Base-by-base conservation (phyloP, 2,888 invertebrate species). In the Andrena haemorrhoa region DNA sequence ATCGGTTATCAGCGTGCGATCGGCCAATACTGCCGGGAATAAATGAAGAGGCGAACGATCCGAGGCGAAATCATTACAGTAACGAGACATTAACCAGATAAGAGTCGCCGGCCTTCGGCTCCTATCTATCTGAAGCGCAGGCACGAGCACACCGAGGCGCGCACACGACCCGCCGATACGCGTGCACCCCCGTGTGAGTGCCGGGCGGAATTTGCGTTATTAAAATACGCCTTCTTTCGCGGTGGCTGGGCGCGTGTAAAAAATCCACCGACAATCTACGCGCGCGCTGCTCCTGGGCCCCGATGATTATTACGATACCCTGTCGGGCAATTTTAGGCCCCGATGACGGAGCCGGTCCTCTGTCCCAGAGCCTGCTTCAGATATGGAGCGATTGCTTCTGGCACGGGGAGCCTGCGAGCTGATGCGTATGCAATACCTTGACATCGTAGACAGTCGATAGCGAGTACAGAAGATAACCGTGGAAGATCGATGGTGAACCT, bases 41-140 rank as follows among this genome's bases (percentile, higher is more conserved):
- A 90, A 90, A 89, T 88, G 89, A 90, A 89, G 89, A 89, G 90
- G 88, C 90, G 86, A 88, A 87, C n/a, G 89, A 86, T 86, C 86
- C 89, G 75, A 86, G 85, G 89, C 84, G 86, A 87, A 90, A 89
- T 90, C 89, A 86, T 90, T 90, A 90, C 86, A 77, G 89, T 89
- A 90, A 90, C 90, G 89, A 90, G 90, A 90, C 90, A 88, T 89
- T 89, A 89, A 89, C 84, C 87, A 88, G 90, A 90, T 90, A 90
- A 89, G 86, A 84, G 79, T 86, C 81, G 83, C 85, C 93, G 83
- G 85, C 80, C 75, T 79, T 88, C 84, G 72, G 72, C 81, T 82
- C 68, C 88, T 84, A 88, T 87, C 87, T 87, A 80, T 87, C 87
- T 72, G 58, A 68, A 61, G 75, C 75, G 75, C 65, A 56, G 63